Conservation (phyloP, 2,113 vertebrate species). For the Meriones unguiculatus region DNA sequence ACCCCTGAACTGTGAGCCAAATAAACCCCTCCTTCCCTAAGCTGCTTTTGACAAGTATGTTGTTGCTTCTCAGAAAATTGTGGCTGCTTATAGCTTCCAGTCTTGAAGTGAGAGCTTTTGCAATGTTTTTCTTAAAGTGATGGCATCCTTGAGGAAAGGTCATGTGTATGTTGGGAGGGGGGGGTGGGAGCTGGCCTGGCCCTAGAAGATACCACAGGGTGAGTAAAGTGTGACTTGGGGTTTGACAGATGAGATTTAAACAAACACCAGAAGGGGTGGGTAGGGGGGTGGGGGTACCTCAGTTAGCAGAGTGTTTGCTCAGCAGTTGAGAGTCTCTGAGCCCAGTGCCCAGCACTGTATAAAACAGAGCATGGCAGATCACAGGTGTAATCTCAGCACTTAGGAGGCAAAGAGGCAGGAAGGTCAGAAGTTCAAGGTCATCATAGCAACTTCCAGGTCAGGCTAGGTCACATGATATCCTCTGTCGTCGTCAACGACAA, state of each 20-base stretch:
- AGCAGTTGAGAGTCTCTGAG: not conserved
- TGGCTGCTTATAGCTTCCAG: not conserved
- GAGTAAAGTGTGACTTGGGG: not conserved
- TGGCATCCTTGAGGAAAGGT: not conserved
- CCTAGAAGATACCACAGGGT: not conserved
- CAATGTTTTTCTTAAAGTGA: not conserved
- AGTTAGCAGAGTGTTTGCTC: not conserved
- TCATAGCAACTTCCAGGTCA: not conserved
- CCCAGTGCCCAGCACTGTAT: not conserved
- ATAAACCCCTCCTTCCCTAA: not conserved
- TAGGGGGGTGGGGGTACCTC: not conserved
- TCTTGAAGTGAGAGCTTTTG: not conserved
- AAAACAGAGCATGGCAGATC: not conserved
- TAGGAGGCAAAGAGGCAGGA: not conserved
- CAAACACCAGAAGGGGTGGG: not conserved
- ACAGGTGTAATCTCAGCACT: not conserved
- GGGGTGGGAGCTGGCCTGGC: not conserved
- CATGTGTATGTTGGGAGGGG: not conserved
- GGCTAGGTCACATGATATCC: not conserved
- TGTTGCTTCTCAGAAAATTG: not conserved
- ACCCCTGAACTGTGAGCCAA: not conserved
- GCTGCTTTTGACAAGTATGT: too few relatives aligned
- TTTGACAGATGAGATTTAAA: not conserved
- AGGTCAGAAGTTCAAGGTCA: not conserved
- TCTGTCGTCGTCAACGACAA: too few relatives aligned